Evolutionary conservation across 2,797 vertebrate species (phyloP).

Genomic region (Platalea minor): DNA sequence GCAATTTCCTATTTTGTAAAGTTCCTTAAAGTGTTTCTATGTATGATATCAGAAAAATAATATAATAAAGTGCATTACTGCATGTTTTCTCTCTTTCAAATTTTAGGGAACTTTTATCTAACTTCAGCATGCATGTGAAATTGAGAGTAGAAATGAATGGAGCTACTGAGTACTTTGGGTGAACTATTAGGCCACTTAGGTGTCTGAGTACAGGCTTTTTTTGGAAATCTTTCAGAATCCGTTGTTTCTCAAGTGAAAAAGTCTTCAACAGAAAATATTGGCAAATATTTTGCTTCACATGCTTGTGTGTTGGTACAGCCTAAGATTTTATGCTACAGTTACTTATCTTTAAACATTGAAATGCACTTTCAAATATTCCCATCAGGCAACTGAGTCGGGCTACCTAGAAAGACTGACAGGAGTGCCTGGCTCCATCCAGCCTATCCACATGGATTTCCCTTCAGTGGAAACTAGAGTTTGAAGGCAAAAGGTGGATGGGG

Average conservation of each 20-base stretch:
- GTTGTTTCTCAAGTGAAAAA: not conserved
- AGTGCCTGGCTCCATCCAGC: not conserved
- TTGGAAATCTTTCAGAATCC: not conserved
- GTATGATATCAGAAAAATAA: not conserved
- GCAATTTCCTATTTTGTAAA: not conserved
- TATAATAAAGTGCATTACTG: not conserved
- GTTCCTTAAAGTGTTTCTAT: not conserved
- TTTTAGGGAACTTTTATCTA: not conserved
- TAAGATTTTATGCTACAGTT: not conserved
- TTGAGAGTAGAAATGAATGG: not conserved
- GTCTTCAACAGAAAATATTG: not conserved
- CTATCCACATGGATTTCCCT: not conserved
- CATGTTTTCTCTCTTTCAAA: not conserved
- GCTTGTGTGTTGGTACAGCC: not conserved
- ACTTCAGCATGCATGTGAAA: not conserved
- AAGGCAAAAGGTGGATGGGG: not conserved
- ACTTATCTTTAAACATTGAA: not conserved
- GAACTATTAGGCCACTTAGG: not conserved
- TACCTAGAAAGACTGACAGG: not conserved
- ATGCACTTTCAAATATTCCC: not conserved
- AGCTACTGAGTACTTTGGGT: not conserved
- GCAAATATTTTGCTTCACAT: not conserved
- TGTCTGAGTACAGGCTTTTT: not conserved
- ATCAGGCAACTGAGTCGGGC: not conserved
- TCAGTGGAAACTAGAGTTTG: not conserved